phyloP scores from a whole-genome alignment of 2,797 vertebrate species.

The Pangasius mekongensis region DNA sequence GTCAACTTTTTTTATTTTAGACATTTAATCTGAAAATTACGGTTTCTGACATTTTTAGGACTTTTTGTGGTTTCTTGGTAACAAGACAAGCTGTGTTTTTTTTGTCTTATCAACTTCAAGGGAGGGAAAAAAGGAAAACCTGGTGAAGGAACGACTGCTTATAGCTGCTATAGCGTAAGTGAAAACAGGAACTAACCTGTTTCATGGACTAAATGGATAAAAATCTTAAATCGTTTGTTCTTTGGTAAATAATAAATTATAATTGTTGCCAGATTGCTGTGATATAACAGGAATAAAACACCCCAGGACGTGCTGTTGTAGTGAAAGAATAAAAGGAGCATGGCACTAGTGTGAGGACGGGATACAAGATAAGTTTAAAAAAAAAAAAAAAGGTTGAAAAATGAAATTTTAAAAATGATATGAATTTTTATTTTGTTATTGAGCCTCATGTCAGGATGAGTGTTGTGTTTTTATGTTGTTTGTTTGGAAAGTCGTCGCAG shows the following conservation, averaged over 20 bases:
- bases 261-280: background rate
- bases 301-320: background rate
- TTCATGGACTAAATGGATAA: background rate
- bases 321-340: background rate
- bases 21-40: too few species aligned
- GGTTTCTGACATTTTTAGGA: background rate
- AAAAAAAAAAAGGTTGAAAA: background rate
- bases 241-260: background rate
- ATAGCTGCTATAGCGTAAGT: background rate
- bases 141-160: background rate
- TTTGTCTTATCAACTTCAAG: background rate
- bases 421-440: background rate
- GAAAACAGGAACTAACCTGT: background rate
- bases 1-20: too few species aligned
- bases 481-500: background rate
- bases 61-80: background rate
- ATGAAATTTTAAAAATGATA: background rate
- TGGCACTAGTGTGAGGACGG: background rate
- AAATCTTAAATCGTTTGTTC: background rate
- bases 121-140: background rate
- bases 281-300: background rate
- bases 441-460: background rate
- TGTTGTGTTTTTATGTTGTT: background rate
- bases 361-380: too few species aligned
- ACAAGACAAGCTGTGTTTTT: background rate